Conservation (phyloP, 2,113 vertebrate species). For the Gracilinanus agilis region DNA sequence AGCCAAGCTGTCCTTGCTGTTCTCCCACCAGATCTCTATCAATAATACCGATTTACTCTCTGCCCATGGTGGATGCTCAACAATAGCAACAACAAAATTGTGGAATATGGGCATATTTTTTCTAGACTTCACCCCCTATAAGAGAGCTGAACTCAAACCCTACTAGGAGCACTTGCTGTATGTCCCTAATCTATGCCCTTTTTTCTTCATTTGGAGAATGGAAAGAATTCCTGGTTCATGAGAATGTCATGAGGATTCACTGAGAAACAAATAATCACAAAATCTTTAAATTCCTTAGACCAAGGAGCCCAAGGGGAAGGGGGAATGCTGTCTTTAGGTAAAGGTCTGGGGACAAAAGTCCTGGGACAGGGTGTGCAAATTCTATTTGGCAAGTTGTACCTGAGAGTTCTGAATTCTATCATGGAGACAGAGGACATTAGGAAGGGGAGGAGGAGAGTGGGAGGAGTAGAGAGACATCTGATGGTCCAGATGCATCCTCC, state of each 20-base stretch:
- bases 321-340: not conserved
- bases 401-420: constrained; percentile 5
- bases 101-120: not conserved
- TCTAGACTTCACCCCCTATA: not conserved
- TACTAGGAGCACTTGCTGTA: not conserved
- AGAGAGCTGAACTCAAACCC: not conserved
- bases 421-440: constrained; percentile 14
- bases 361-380: not conserved
- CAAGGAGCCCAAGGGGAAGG: not conserved
- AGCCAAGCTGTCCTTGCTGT: not conserved
- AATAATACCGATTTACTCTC: not conserved
- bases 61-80: not conserved
- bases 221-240: constrained; percentile 45
- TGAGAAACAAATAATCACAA: not conserved
- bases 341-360: not conserved
- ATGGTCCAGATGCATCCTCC: not conserved
- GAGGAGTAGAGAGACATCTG: not conserved
- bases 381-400: not conserved
- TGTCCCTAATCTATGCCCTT: constrained; percentile 10
- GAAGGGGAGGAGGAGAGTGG: not conserved
- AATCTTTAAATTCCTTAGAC: not conserved
- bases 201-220: constrained; percentile 19
- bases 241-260: constrained; percentile 26
- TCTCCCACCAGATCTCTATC: not conserved
- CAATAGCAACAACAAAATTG: not conserved